Conservation (phyloP, 2,113 vertebrate species). For the Tetrao urogallus region DNA sequence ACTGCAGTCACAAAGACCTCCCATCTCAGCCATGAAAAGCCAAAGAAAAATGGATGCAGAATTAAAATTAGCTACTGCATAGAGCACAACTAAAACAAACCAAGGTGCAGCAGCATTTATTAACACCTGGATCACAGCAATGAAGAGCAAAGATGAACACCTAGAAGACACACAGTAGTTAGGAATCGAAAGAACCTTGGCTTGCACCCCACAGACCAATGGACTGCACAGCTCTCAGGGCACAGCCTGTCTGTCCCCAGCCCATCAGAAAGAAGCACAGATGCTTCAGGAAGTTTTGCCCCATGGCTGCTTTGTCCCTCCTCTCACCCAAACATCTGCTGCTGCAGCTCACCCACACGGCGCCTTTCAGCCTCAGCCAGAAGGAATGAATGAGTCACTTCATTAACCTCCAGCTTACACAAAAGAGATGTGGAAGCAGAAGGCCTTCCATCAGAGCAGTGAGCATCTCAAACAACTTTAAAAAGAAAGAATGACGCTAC, state of each 20-base stretch:
- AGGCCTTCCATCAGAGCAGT: background rate
- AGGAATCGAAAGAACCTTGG: background rate
- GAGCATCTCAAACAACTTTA: rapidly evolving
- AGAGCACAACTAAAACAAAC: background rate
- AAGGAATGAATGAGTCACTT: background rate
- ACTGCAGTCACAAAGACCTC: background rate
- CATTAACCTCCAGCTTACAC: background rate
- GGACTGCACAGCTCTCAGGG: background rate
- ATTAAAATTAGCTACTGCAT: rapidly evolving
- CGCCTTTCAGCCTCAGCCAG: background rate
- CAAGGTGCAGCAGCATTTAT: background rate
- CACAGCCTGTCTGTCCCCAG: background rate
- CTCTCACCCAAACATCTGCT: background rate
- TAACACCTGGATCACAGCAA: background rate
- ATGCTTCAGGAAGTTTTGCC: background rate
- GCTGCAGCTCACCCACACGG: background rate
- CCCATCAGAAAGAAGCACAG: background rate
- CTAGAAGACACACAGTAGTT: rapidly evolving
- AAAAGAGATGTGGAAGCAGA: background rate
- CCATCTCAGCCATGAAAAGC: background rate
- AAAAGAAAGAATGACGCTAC: background rate
- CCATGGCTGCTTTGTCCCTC: background rate
- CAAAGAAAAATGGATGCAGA: background rate
- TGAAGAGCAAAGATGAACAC: background rate
- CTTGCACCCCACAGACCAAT: too few species aligned